Evolutionary conservation across 1,140 invertebrate species (phyloP).

Genomic region (Zelostemma sp.): DNA sequence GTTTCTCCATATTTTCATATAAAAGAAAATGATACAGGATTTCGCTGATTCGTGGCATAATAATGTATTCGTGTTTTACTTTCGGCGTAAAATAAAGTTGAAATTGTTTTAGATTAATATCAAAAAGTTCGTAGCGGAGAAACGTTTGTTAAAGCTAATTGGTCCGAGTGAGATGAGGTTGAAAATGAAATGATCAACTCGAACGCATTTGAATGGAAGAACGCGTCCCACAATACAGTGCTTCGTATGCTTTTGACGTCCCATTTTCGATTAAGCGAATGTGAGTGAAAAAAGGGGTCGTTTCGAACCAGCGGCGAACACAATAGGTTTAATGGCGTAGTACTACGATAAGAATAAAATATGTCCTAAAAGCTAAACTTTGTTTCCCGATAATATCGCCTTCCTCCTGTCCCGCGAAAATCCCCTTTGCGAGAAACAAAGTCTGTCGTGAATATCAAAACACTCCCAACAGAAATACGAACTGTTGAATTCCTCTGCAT

Average conservation of each 20-base stretch:
- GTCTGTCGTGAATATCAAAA: neutral
- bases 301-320: constrained; percentile 27
- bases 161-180: constrained; percentile 38
- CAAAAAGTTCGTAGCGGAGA: neutral
- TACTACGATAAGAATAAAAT: constrained; percentile 44
- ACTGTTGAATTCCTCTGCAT: too few species aligned
- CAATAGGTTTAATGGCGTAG: constrained; percentile 46
- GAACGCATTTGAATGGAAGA: constrained; percentile 30
- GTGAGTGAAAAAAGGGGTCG: constrained; percentile 30
- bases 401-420: too few species aligned
- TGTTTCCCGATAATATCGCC: constrained; percentile 20
- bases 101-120: neutral
- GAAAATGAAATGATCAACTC: constrained; percentile 50
- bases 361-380: constrained; percentile 42
- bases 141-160: constrained; percentile 22
- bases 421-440: neutral
- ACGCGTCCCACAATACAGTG: constrained; percentile 31
- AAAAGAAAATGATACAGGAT: too few species aligned
- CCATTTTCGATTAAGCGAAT: constrained; percentile 42
- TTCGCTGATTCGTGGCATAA: too few species aligned
- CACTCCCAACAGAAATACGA: neutral
- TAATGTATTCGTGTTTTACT: constrained; percentile 9
- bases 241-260: constrained; percentile 37
- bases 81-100: neutral
- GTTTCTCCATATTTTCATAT: too few species aligned